Evolutionary conservation across 1,140 invertebrate species (phyloP), one percentile per base, ranked within the genome.

Genomic region (Melipona quadrifasciata): DNA sequence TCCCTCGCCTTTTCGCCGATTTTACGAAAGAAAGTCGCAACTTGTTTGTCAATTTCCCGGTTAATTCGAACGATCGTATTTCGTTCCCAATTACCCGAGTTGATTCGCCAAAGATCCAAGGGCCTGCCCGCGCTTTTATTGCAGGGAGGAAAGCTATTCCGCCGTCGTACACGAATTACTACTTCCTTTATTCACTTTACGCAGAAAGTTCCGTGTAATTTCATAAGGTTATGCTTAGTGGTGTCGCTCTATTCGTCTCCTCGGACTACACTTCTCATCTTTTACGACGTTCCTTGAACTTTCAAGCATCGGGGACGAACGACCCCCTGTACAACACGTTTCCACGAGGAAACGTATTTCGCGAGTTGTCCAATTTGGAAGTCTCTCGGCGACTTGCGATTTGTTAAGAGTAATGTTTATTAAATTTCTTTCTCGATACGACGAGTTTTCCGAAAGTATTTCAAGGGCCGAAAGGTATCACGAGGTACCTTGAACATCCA

Each of bases 161-260:
- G 53, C 27, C 70, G 47, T 61, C 39, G 34, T 79, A 61, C 75
- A 68, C 24, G 75, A 16, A 70, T 68, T 78, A 53, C 82, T 71
- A 71, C 75, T 61, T 61, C 55, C 55, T 76, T 67, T 47, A 61
- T 83, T 83, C 75, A n/a, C 75, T 70, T 78, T 71, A 67, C 67
- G 21, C 67, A 31, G 75, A 19, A 71, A 78, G 24, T 77, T 77
- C 34, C 64, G n/a, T 58, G 67, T 78, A 78, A 83, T 83, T 83
- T 78, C 55, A 55, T 70, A 67, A 19, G 74, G 11, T 74, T 67
- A 82, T 47, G 31, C 51, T 82, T 34, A 76, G 31, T 19, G 39
- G 34, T 67, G 24, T 76, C 73, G 72, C 34, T 14, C 6, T 47
- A 47, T 76, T 55, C 53, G 21, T 58, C n/a, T 57, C 34, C 34